Conservation (phyloP, 2,797 vertebrate genomes). For the Micropoecilia bifurca region DNA sequence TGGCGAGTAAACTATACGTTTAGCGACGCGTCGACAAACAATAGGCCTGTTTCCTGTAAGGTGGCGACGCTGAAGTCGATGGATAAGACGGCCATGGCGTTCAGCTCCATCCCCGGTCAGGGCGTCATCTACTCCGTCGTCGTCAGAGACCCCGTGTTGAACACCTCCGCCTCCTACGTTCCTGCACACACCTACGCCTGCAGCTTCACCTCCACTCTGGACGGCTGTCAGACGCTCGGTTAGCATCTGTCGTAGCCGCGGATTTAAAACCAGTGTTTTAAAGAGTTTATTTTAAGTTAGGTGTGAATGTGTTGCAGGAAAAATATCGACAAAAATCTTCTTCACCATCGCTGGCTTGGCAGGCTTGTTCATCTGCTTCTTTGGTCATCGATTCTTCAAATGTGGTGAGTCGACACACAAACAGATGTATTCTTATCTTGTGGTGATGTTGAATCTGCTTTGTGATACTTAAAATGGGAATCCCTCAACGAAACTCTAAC, state of each 20-base stretch:
- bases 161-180: conserved; percentile 90
- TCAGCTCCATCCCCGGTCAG: conserved; percentile 90
- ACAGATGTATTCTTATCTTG: neutral
- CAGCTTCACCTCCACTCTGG: conserved; percentile 83
- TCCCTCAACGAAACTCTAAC: neutral
- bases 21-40: neutral
- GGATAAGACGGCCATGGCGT: conserved; percentile 81
- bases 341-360: conserved; percentile 88
- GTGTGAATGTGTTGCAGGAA: conserved; percentile 77
- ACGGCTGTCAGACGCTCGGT: conserved; percentile 88
- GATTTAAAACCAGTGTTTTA: neutral
- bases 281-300: neutral
- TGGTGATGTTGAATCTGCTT: neutral
- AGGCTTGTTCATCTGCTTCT: conserved; percentile 92
- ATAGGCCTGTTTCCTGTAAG: conserved; percentile 65
- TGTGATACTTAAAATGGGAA: neutral
- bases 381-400: conserved; percentile 96
- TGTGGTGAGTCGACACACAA: conserved; percentile 82
- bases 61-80: conserved; percentile 81
- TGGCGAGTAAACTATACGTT: neutral
- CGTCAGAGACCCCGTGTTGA: conserved; percentile 88
- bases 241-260: conserved; percentile 41
- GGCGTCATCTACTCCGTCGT: conserved; percentile 92
- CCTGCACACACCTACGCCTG: conserved; percentile 94
- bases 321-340: conserved; percentile 89